Base-by-base conservation (phyloP, 1,140 invertebrate genomes). In the Zaprionus lachaisei region DNA sequence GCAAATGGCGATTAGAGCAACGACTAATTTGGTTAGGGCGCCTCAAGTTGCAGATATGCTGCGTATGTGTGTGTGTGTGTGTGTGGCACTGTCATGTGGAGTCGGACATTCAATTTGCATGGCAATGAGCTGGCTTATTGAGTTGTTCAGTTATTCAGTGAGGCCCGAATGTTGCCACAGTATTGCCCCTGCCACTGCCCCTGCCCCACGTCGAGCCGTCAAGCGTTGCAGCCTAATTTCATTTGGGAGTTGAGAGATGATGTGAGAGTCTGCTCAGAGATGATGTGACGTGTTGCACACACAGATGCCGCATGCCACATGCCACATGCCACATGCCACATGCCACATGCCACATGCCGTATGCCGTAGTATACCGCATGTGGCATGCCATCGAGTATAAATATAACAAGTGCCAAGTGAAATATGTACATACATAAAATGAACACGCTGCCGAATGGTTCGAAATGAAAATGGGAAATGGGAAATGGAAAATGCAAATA, bases 351-450 rank as follows among this genome's bases (percentile, higher is more conserved):
- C 56, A 44, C 60, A 71, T 63, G 69, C 69, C 37, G 9, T 9
- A 34, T 34, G 31, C 31, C 31, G 14, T 51, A 66, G 31, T 34
- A 9, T 34, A 11, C 31, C 31, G 12, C 64, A 68, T 65, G 73
- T 58, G 55, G 63, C 69, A 77, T 72, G 74, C 69, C 68, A 70
- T 51, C 60, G 64, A 73, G 84, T 89, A 89, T 87, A 87, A 87
- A 87, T 87, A 87, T 87, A 87, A 87, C 84, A 87, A 87, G 84
- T 89, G 84, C 85, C 85, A 89, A 87, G 64, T 80, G 81, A 89
- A 89, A 84, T 89, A 81, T 89, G 84, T 81, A 90, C 85, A 89
- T 89, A 87, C 74, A 89, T 87, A 87, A 83, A 79, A 75, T 67
- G 41, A 58, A 67, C 55, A 58, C 55, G 37, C 65, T 44, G 64